These are phyloP conservation scores for Xestia rhomboidea DNA, from an alignment of 2,888 invertebrate species.

Conservation along the genomic window DNA sequence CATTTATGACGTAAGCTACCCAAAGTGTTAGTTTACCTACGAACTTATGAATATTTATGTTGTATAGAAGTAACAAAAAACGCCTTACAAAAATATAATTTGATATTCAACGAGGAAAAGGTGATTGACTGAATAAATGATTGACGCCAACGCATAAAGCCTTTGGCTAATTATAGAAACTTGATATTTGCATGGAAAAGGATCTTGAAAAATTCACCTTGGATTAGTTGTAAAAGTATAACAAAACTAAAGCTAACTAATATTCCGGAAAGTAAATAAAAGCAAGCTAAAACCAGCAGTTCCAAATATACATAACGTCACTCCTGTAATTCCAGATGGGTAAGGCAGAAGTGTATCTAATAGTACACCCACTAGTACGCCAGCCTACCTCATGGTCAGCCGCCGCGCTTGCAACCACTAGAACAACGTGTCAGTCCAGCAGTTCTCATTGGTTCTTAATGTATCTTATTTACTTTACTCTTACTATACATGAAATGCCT, in stretches of 20 bases:
- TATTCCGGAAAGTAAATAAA: not conserved
- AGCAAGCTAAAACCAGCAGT: not conserved
- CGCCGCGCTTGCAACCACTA: too few species aligned
- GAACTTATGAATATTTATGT: conserved; percentile 40
- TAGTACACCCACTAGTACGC: too few species aligned
- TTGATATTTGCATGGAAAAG: conserved; percentile 14
- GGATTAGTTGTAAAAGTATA: not conserved
- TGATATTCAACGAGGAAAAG: conserved; percentile 54
- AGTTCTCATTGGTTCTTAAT: not conserved
- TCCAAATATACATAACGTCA: too few species aligned
- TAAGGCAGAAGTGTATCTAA: too few species aligned
- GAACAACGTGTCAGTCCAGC: too few species aligned
- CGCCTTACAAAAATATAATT: conserved; percentile 9
- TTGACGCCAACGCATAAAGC: conserved; percentile 44
- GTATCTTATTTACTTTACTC: not conserved
- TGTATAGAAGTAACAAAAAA: conserved; percentile 30
- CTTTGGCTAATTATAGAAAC: conserved; percentile 33
- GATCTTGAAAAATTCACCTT: not conserved
- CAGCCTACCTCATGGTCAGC: too few species aligned
- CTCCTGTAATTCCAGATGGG: too few species aligned
- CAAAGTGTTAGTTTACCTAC: conserved; percentile 39
- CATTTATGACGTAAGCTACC: conserved; percentile 38
- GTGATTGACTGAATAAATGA: conserved; percentile 55
- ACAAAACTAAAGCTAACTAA: not conserved
- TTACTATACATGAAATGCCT: not conserved